Evolutionary conservation across 2,888 invertebrate species (phyloP), one percentile per base, ranked within the genome.

Genomic region (Megalurothrips usitatus): DNA sequence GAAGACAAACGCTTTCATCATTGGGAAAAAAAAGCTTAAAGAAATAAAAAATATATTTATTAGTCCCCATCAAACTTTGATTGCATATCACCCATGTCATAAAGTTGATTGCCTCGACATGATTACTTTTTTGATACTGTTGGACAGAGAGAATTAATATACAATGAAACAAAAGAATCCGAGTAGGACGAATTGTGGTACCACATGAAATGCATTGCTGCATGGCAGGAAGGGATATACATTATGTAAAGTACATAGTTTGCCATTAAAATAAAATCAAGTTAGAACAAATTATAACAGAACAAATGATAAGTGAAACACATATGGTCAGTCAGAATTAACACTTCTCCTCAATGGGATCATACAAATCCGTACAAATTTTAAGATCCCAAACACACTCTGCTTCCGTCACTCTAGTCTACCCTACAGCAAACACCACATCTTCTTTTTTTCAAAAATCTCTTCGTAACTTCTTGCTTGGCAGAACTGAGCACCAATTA

Each of bases 401-500:
- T 75, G 68, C 68, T 75, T 75, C 68, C 68, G n/a, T 75, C 68
- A 75, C 23, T 75, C 68, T 75, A 75, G 23, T 23, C 68, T 75
- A 75, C 26, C 68, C 68, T 75, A 75, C 68, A 75, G 68, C 23
- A 75, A 75, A 26, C 68, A 26, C 23, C 68, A 75, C 68, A 26
- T 26, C 68, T 75, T 75, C 68, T 75, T n/a, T 80, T 75, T 75
- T 75, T 75, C 26, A n/a, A 75, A 26, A 75, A 12, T 26, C 68
- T 75, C 68, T 75, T 75, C 68, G 23, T 75, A 23, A 75, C 23
- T 26, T 75, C 68, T 75, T 82, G 82, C 81, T 83, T 83, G 82
- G 83, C 82, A 82, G 82, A 84, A 83, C 84, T 84, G 84, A 84
- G 84, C 84, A 84, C 85, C 84, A 84, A 84, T 84, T 83, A 84